Percentiles rank a stretch among this genome's conserved stretches.
phyloP scores from a whole-genome alignment of 2,888 invertebrate species.

The Hirtodrosophila duncani region DNA sequence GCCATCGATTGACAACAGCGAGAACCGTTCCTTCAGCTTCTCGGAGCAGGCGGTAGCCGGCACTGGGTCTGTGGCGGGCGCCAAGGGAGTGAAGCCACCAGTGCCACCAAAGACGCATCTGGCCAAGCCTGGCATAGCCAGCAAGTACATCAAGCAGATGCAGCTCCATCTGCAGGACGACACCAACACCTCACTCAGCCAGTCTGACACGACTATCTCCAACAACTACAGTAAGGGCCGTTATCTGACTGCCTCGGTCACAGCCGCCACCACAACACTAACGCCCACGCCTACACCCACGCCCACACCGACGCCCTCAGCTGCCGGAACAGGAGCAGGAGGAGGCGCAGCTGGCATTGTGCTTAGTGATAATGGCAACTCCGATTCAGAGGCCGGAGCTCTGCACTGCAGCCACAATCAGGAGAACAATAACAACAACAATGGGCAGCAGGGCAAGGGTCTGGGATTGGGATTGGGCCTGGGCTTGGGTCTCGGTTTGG shows the following conservation, averaged over 20 bases:
- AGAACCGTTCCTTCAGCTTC: conserved; percentile 73
- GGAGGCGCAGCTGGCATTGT: conserved; percentile 20
- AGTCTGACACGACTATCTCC: conserved; percentile 78
- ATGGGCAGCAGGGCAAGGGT: no score
- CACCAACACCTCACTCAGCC: conserved; percentile 76
- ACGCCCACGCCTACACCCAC: conserved; percentile 9
- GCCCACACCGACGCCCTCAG: neutral
- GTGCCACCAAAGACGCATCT: conserved; percentile 74
- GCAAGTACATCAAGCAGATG: conserved; percentile 76
- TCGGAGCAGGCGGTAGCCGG: conserved; percentile 59
- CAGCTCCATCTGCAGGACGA: conserved; percentile 76
- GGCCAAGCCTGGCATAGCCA: conserved; percentile 69
- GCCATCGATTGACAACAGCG: conserved; percentile 80
- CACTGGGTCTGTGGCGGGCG: conserved; percentile 5
- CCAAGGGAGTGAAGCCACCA: conserved; percentile 64
- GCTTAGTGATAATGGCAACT: conserved; percentile 77
- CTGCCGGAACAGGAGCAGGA: no score
- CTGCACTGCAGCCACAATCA: conserved; percentile 78
- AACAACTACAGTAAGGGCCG: conserved; percentile 76
- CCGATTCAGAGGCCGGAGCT: conserved; percentile 73
- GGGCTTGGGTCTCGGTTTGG: conserved; percentile 9
- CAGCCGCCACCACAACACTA: neutral
- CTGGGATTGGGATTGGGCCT: no score
- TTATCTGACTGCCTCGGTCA: conserved; percentile 59
- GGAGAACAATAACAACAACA: conserved; percentile 78